Base-by-base conservation (phyloP, 1,140 invertebrate genomes). In the Panagrolaimus sp. region DNA sequence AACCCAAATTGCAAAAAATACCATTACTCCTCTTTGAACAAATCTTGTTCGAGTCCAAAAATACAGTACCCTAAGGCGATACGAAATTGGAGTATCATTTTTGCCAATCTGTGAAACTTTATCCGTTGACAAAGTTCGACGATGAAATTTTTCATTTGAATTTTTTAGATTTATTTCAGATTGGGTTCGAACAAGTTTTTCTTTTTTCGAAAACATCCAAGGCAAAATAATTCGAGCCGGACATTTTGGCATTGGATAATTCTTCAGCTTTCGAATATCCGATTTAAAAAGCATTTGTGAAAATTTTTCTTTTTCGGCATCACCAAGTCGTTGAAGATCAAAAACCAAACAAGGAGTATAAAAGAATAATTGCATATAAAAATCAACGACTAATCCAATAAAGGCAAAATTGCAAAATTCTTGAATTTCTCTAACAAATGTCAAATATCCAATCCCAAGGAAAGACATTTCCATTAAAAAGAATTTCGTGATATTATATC, bases 321-420 rank as follows among this genome's bases (percentile, higher is more conserved):
- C 66, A 26, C 58, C 74, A 10, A 79, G 63, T n/a, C 78, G 70
- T 15, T 46, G 67, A 9, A 79, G 69, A 68, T 80, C 78, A 24
- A 79, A 76, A 0, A 71, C 72, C 1, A 79, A 68, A 46, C 78
- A 79, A 3, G 78, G 78, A 6, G 78, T 69, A 63, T 74, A 79
- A 72, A 79, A 79, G 66, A 79, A 79, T 52, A 79, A 52, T 65
- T 79, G 78, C 78, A 79, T 79, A 63, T 79, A 79, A 26, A 79
- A 70, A 32, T 79, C 78, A 10, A 79, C 78, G 17, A 81, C 67
- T 9, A 79, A 28, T 44, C 76, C 79, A 45, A 79, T 75, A 64
- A 73, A 65, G 7, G 76, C 77, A 44, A 79, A 77, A 12, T 55
- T 68, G 55, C 70, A 75, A 64, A 79, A 79, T 32, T 79, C 78